Percentiles rank a stretch among this genome's conserved stretches.
Evolutionary conservation across 2,113 vertebrate species (phyloP).

Genomic region (Oostethus manadensis): DNA sequence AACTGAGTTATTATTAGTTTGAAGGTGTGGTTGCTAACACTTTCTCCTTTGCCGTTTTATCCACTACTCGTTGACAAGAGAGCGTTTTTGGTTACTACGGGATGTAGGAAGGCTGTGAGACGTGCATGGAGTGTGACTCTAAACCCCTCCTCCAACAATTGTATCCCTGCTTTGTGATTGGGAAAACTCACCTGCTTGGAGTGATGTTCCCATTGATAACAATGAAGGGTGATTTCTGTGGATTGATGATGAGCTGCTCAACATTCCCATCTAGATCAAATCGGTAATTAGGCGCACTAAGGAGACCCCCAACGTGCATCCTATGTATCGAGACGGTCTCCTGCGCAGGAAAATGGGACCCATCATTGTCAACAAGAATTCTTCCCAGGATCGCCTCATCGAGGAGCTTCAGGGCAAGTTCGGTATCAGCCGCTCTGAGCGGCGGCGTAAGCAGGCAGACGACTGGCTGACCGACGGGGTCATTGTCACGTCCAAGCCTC

Average conservation of each 20-base stretch:
- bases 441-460: slow-evolving; percentile 67
- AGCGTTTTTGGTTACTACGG: neutral
- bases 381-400: slow-evolving; percentile 84
- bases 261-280: slow-evolving; percentile 78
- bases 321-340: slow-evolving; percentile 87
- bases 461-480: slow-evolving; percentile 89
- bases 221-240: neutral
- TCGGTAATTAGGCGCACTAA: slow-evolving; percentile 94
- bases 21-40: neutral
- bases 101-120: neutral
- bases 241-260: slow-evolving; percentile 27
- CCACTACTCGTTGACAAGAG: neutral
- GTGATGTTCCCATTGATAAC: slow-evolving; percentile 9
- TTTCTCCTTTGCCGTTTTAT: slow-evolving; percentile 16
- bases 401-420: slow-evolving; percentile 90
- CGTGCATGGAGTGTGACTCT: slow-evolving; percentile 29
- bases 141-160: slow-evolving; percentile 26
- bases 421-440: slow-evolving; percentile 78
- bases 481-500: slow-evolving; percentile 79
- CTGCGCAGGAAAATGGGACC: slow-evolving; percentile 86
- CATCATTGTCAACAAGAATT: slow-evolving; percentile 83
- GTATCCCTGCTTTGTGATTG: slow-evolving; percentile 16
- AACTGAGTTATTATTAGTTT: no score
- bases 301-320: slow-evolving; percentile 87
- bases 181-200: slow-evolving; percentile 19